Conservation (phyloP, 2,113 vertebrate species). For the Morone saxatilis region DNA sequence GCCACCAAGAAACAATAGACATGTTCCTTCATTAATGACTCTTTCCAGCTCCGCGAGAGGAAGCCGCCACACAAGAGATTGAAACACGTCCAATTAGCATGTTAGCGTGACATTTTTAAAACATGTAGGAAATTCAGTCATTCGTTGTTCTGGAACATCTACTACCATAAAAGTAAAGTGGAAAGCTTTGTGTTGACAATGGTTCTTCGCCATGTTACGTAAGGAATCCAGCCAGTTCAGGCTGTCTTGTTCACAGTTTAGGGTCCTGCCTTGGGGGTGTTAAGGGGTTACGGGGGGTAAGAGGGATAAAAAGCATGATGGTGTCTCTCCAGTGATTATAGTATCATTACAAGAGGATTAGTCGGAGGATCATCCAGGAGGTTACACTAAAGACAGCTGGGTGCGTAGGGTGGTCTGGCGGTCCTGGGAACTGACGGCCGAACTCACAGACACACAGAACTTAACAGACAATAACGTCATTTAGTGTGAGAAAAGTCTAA, state of each 20-base stretch:
- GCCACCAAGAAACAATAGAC: background rate
- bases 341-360: slow-evolving; percentile 75
- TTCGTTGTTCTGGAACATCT: background rate
- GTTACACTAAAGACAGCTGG: slow-evolving; percentile 74
- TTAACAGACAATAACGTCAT: slow-evolving; percentile 15
- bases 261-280: background rate
- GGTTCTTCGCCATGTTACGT: slow-evolving; percentile 1
- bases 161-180: background rate
- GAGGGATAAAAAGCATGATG: slow-evolving; percentile 22
- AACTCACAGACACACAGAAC: slow-evolving; percentile 11
- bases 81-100: background rate
- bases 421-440: slow-evolving; percentile 70
- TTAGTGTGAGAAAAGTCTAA: slow-evolving; percentile 56
- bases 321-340: slow-evolving; percentile 58
- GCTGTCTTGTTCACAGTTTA: slow-evolving; percentile 11
- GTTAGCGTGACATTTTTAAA: background rate
- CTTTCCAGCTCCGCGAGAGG: background rate
- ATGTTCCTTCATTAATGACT: background rate
- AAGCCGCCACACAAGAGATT: background rate
- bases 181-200: background rate
- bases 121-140: background rate
- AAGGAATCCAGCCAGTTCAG: slow-evolving; percentile 8
- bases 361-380: slow-evolving; percentile 59
- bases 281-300: background rate
- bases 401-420: slow-evolving; percentile 48